Conservation (phyloP, 1,140 invertebrate species). For the Drosophila carrolli region DNA sequence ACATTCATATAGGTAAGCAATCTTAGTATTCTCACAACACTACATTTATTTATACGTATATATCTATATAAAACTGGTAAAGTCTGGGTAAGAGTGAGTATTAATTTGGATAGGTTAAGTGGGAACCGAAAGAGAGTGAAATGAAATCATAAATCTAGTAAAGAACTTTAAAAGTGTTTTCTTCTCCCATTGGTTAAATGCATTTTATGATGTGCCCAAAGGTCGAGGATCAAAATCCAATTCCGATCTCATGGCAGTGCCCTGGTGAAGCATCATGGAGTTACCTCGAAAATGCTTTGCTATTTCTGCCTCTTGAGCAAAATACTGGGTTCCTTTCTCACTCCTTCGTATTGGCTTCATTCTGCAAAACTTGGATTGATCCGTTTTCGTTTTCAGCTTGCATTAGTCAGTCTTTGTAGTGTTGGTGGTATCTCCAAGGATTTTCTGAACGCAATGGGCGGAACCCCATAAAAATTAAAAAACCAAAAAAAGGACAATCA, state of each 20-base stretch:
- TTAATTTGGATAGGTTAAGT: conserved; percentile 22
- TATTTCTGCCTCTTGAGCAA: conserved; percentile 63
- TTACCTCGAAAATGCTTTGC: conserved; percentile 12
- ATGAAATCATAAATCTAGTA: conserved; percentile 19
- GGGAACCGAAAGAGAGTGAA: conserved; percentile 14
- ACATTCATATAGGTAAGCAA: conserved; percentile 69
- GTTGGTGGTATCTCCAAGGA: conserved; percentile 36
- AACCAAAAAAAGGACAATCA: neutral
- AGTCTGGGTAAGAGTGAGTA: conserved; percentile 53
- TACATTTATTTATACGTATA: conserved; percentile 71
- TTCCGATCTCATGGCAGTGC: conserved; percentile 28
- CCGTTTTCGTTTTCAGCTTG: conserved; percentile 24
- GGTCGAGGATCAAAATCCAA: conserved; percentile 27
- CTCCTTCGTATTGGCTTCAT: conserved; percentile 3
- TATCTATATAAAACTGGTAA: conserved; percentile 75
- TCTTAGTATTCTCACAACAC: conserved; percentile 65
- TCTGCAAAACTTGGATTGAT: conserved; percentile 19
- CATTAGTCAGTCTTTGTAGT: conserved; percentile 58
- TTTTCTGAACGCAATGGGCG: conserved; percentile 5
- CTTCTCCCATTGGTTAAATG: conserved; percentile 29
- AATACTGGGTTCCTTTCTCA: conserved; percentile 27
- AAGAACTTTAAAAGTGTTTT: conserved; percentile 3
- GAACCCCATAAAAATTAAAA: conserved; percentile 14
- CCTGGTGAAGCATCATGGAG: conserved; percentile 13
- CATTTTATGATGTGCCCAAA: conserved; percentile 37